A percentile compares a stretch with the other conserved stretches of the same genome.
These are phyloP conservation scores for Antheraea assamensis DNA, from an alignment of 2,888 invertebrate species.

Conservation along the genomic window DNA sequence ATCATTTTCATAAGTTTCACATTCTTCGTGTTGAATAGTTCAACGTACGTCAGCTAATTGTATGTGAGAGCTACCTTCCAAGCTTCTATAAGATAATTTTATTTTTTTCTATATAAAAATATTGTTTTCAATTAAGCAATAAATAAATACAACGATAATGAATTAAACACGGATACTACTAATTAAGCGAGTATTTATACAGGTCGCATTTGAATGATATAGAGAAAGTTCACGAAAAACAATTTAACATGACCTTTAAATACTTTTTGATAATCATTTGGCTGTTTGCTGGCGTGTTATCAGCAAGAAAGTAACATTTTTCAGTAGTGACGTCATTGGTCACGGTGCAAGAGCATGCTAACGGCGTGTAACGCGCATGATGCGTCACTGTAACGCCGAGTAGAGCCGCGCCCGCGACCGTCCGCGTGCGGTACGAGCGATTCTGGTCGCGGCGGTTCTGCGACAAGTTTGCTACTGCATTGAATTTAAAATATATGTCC, in stretches of 20 bases:
- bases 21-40: neutral
- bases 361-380: conserved; percentile 36
- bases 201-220: neutral
- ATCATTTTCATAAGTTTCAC: neutral
- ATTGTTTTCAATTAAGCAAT: neutral
- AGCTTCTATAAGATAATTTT: neutral
- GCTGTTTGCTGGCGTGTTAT: conserved; percentile 9
- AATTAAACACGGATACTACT: neutral
- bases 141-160: neutral
- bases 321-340: conserved; percentile 36
- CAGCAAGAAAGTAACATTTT: conserved; percentile 22
- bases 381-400: conserved; percentile 16
- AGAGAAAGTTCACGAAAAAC: neutral
- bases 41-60: neutral
- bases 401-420: conserved; percentile 15
- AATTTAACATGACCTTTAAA: neutral
- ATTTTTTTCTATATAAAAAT: neutral
- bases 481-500: neutral
- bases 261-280: neutral
- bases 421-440: neutral
- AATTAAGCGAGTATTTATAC: neutral
- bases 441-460: neutral
- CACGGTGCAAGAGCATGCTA: conserved; percentile 35
- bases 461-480: neutral
- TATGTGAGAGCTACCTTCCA: neutral